Conservation (phyloP, 1,140 invertebrate species). For the Holotrichia oblita region DNA sequence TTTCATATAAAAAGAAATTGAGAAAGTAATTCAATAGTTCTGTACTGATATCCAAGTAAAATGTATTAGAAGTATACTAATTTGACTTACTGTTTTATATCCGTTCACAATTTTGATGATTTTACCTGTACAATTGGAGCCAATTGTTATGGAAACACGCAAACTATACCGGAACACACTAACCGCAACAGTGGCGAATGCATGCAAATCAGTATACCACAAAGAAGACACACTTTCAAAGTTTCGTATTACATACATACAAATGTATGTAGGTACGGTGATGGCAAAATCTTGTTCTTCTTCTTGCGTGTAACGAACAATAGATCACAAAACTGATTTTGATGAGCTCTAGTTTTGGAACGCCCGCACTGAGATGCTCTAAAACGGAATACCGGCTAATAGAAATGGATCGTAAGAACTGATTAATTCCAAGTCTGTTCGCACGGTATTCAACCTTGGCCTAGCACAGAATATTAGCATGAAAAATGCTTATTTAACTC, state of each 20-base stretch:
- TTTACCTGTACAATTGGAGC: neutral
- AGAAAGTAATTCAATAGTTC: no score
- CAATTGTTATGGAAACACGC: neutral
- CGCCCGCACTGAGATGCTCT: neutral
- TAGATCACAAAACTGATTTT: neutral
- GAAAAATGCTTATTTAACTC: neutral
- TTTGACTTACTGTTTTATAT: no score
- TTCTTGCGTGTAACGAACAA: neutral
- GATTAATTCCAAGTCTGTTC: neutral
- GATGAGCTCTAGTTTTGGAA: slow-evolving; percentile 1
- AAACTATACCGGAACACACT: neutral
- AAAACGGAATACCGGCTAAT: neutral
- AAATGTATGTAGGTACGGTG: neutral
- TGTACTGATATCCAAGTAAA: no score
- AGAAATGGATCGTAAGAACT: neutral
- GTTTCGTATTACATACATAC: neutral
- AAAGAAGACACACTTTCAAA: slow-evolving; percentile 16
- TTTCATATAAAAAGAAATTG: no score
- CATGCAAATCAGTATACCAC: neutral
- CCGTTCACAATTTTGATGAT: no score
- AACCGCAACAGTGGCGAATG: neutral
- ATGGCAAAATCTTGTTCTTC: neutral
- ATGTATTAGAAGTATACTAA: no score
- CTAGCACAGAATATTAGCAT: neutral
- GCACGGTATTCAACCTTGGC: slow-evolving; percentile 4